Evolutionary conservation across 2,888 invertebrate species (phyloP), one percentile per base, ranked within the genome.

Genomic region (Malthinus flaveolus): DNA sequence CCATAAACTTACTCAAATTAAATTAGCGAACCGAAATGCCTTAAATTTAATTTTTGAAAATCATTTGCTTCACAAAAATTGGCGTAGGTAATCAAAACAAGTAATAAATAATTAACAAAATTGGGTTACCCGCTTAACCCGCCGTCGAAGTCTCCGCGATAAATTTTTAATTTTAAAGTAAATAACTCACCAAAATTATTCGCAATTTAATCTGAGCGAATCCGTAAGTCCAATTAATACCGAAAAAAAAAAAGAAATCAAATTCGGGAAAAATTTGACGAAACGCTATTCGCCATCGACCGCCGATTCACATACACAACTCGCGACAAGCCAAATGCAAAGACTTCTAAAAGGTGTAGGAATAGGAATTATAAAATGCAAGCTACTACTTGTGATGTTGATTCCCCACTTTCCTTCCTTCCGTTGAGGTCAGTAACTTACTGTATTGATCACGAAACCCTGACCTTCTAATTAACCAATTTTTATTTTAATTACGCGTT

Each of bases 371-470:
- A 63, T 63, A 65, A 63, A 61, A 59, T 52, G 54, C 12, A 49
- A 55, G 61, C 62, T 57, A 55, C 55, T 56, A 59, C 59, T 51
- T 61, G n/a, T 49, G 59, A 48, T 55, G 49, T 42, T 49, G 54
- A 53, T 66, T 69, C 71, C 71, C 71, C 73, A 70, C 70, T 69
- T 73, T 73, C 71, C 71, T 74, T 72, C 72, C 71, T 73, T 74
- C 72, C 72, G 70, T 68, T 68, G 72, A 74, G 73, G 74, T 73
- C 73, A 73, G 70, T 73, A 70, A 74, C 74, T 71, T 65, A 69
- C 65, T 65, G 64, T 67, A 55, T 63, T 66, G 64, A 61, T 62
- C 67, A 68, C 55, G 67, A 67, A 68, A 65, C 71, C 72, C 66
- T 71, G 72, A 72, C 71, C 73, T 73, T 69, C 71, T 56, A 61